Conservation (phyloP, 1,140 invertebrate species). For the Medauroidea extradentata region DNA sequence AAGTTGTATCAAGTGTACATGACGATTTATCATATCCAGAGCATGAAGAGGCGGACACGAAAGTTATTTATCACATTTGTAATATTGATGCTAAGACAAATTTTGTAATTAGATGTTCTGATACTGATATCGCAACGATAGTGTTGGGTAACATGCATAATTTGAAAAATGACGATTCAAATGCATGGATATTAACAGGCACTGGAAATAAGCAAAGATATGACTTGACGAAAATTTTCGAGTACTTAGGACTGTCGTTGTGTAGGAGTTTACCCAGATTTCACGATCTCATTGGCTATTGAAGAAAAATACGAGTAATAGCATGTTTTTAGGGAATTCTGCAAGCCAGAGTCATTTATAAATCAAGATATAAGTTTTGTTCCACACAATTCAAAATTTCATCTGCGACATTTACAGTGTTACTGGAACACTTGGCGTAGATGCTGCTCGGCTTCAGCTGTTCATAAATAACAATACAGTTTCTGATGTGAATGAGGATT, state of each 20-base stretch:
- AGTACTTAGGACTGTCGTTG: background rate
- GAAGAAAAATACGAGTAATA: too few species aligned
- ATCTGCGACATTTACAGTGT: too few species aligned
- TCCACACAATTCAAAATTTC: background rate
- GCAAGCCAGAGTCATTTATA: too few species aligned
- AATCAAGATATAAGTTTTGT: background rate
- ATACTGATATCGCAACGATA: constrained; percentile 35
- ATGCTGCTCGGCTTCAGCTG: too few species aligned
- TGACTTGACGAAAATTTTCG: background rate
- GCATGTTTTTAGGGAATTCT: too few species aligned
- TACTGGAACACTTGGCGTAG: too few species aligned
- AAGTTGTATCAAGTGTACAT: background rate
- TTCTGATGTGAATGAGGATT: background rate
- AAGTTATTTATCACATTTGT: constrained; percentile 28
- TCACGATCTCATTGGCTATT: too few species aligned
- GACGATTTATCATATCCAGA: constrained; percentile 25
- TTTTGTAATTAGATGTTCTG: constrained; percentile 26
- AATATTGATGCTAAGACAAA: constrained; percentile 20
- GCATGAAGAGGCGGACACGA: constrained; percentile 36
- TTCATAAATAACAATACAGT: too few species aligned
- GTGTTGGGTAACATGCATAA: constrained; percentile 29
- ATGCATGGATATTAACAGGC: constrained; percentile 3
- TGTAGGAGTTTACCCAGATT: too few species aligned
- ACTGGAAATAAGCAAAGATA: constrained; percentile 2
- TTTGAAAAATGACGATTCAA: background rate